These are phyloP conservation scores for Nymphalis urticae DNA, from an alignment of 2,888 invertebrate species.

Conservation along the genomic window DNA sequence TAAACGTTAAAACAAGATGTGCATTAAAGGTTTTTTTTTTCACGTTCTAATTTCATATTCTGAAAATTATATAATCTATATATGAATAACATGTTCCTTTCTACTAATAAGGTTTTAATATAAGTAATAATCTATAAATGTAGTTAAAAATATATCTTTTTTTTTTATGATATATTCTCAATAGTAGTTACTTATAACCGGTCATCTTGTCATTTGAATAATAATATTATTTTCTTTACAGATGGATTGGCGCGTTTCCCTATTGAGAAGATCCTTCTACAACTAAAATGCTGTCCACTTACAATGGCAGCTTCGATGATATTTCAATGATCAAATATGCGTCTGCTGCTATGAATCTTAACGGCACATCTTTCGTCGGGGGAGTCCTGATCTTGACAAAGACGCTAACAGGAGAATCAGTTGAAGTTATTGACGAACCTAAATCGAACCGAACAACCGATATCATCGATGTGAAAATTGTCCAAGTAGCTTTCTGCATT, in stretches of 20 bases:
- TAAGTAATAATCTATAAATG: no score
- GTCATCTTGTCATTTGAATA: background rate
- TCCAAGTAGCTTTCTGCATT: constrained; percentile 88
- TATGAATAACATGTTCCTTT: no score
- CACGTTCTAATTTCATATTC: no score
- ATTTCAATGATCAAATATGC: constrained; percentile 52
- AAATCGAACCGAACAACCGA: constrained; percentile 74
- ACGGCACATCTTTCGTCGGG: constrained; percentile 57
- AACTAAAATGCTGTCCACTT: constrained; percentile 54
- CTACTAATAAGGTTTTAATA: no score
- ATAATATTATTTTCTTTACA: constrained; percentile 43
- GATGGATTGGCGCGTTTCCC: constrained; percentile 58
- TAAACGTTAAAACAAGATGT: no score
- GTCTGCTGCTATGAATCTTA: constrained; percentile 62
- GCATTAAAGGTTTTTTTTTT: no score
- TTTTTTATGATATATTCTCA: no score
- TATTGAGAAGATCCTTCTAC: constrained; percentile 33
- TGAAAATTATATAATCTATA: no score
- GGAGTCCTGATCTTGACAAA: constrained; percentile 71
- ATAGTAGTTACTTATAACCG: no score
- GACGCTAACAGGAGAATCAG: constrained; percentile 69
- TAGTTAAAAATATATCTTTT: no score
- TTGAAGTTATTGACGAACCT: constrained; percentile 70
- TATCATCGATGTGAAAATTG: constrained; percentile 84
- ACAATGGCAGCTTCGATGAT: constrained; percentile 49